Evolutionary conservation across 2,113 vertebrate genomes (phyloP).

Genomic region (Myotis davidii): DNA sequence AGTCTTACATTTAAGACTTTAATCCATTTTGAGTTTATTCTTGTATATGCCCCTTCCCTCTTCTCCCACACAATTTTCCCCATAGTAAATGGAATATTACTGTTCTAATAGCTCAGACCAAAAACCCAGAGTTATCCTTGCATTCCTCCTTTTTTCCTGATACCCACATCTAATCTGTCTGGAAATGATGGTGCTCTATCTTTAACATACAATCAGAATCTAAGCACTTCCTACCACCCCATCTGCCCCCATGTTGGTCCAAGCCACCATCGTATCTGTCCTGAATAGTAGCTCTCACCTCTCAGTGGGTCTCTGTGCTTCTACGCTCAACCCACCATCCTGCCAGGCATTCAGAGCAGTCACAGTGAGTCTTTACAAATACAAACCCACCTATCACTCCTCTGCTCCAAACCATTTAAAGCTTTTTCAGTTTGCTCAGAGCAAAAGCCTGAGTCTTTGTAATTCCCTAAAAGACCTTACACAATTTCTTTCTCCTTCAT

Average conservation of each 20-base stretch:
- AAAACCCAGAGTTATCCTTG: not conserved
- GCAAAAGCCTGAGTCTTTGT: not conserved
- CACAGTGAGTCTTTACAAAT: not conserved
- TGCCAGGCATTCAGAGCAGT: not conserved
- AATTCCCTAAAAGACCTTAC: not conserved
- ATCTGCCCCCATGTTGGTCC: not conserved
- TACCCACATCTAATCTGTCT: not conserved
- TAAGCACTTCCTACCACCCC: not conserved
- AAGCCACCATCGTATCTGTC: not conserved
- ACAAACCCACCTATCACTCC: not conserved
- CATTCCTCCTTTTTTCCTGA: not conserved
- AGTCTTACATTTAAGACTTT: not conserved
- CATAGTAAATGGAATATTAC: not conserved
- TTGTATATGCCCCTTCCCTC: not conserved
- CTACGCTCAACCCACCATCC: not conserved
- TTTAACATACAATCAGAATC: not conserved
- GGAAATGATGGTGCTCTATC: not conserved
- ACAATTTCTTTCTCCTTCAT: not conserved
- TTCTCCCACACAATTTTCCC: not conserved
- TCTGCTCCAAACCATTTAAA: not conserved
- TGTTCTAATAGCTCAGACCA: not conserved
- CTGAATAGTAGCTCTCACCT: not conserved
- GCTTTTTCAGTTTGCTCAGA: conserved; percentile 5
- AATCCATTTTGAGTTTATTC: not conserved
- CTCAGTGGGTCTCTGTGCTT: not conserved